Base-by-base conservation (phyloP, 2,797 vertebrate species). In the Enteromius afrohamiltoni region DNA sequence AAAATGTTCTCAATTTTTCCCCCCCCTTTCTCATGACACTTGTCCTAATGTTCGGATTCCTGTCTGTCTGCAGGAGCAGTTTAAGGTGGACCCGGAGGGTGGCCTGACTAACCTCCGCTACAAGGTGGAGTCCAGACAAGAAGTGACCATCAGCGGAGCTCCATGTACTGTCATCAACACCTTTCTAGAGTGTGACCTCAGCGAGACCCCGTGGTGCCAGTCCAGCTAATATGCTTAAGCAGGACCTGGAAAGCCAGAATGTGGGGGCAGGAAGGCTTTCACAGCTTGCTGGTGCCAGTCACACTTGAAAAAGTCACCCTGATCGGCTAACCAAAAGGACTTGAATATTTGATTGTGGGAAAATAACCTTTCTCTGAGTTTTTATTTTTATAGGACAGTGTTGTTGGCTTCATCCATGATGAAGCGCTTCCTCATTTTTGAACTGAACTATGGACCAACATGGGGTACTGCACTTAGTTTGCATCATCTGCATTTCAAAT, bases 11-110 rank as follows among this genome's bases (percentile, higher is more conserved):
- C 49, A 19, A 6, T 2, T 49, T 49, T 47, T 49, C 4, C 6
- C 17, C 5, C 53, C 8, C 51, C n/a, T 58, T 21, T 64, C 26
- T 64, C 26, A 31, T 29, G 49, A 13, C 34, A 21, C 16, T 21
- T 17, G 7, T 40, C 42, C 19, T n/a, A 17, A 29, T 42, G 29
- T 70, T 73, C 42, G 9, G 19, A 11, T 34, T 62, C 1, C 16
- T 55, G 23, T 40, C 16, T 21, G 58, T 82, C 6, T 58, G 6
- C 82, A 99, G 98, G 98, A 99, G 14, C 98, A 99, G 91, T 99
- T 99, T 85, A 99, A 98, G 88, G 95, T 98, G 89, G 98, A 99
- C 85, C 95, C 93, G 0, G 96, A 96, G 3, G 98, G 97, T 23
- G 98, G 98, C 13, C 92, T 99, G 85, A 95, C 92, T 69, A 98